A percentile compares a stretch with the other conserved stretches of the same genome.
phyloP scores from a whole-genome alignment of 2,113 vertebrate genomes.

The Rutilus rutilus region DNA sequence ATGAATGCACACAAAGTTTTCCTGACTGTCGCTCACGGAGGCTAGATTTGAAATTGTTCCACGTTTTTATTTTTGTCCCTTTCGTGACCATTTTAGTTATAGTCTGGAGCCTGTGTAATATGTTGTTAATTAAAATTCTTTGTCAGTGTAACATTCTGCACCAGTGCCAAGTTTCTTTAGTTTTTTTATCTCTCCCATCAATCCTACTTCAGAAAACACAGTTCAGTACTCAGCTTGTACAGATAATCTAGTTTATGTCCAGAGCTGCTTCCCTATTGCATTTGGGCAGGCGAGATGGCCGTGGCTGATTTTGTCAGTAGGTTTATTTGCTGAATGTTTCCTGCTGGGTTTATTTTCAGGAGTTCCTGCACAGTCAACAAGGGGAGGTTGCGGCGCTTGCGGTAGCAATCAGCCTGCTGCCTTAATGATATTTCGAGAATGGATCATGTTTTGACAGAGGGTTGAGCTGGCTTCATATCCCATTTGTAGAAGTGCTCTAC shows the following conservation, averaged over 20 bases:
- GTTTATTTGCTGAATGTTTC: conserved; percentile 64
- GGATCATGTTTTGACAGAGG: conserved; percentile 71
- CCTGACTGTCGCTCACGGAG: background rate
- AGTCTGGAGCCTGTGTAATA: background rate
- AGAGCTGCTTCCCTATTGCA: background rate
- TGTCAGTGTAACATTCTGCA: background rate
- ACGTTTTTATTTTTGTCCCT: background rate
- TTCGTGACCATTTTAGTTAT: background rate
- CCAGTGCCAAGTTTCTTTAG: background rate
- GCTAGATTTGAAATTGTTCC: background rate
- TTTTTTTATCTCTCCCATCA: conserved; percentile 7
- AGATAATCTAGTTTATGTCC: conserved; percentile 5
- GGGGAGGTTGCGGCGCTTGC: conserved; percentile 58
- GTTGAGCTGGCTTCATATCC: conserved; percentile 53
- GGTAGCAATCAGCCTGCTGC: conserved; percentile 71
- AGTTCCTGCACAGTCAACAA: conserved; percentile 63
- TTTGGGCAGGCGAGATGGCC: conserved; percentile 4
- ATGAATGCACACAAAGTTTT: background rate
- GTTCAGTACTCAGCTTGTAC: background rate
- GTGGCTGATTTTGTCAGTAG: conserved; percentile 47
- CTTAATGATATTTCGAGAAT: conserved; percentile 71
- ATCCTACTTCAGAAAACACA: background rate
- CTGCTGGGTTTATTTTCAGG: conserved; percentile 60
- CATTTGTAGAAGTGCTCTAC: conserved; percentile 31
- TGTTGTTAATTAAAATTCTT: conserved; percentile 1